A percentile compares a stretch with the other conserved stretches of the same genome.
Conservation (phyloP, 2,888 invertebrate species). For the Callyntrura guangdongensis region DNA sequence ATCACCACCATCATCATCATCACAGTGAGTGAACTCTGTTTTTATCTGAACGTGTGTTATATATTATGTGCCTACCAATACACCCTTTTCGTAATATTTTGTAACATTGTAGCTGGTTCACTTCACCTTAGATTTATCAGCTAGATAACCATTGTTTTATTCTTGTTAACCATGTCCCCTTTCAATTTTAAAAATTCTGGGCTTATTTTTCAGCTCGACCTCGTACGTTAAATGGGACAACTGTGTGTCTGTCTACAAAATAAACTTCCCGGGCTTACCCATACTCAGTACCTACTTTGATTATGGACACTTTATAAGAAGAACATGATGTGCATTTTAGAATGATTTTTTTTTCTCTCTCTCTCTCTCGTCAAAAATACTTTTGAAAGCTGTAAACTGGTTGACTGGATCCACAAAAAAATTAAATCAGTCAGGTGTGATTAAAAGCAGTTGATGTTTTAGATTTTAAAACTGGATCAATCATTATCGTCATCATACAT, state of each 20-base stretch:
- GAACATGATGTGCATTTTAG: constrained; percentile 55
- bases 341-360: constrained; percentile 34
- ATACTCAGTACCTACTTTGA: too few species aligned
- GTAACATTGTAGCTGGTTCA: constrained; percentile 12
- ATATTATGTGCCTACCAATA: too few species aligned
- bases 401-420: constrained; percentile 43
- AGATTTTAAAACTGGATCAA: constrained; percentile 65
- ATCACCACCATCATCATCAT: background rate
- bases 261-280: background rate
- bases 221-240: constrained; percentile 56
- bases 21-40: constrained; percentile 14
- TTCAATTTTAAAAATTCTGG: constrained; percentile 77
- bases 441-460: constrained; percentile 74
- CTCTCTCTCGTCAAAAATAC: constrained; percentile 1
- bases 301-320: background rate
- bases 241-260: constrained; percentile 37
- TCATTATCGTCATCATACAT: constrained; percentile 57
- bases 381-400: constrained; percentile 55
- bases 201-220: constrained; percentile 55
- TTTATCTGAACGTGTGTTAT: background rate
- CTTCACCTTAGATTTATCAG: constrained; percentile 63
- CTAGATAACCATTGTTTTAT: constrained; percentile 75
- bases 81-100: background rate
- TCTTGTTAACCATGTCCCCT: constrained; percentile 79
- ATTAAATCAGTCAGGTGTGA: constrained; percentile 76